Percentiles rank a stretch among this genome's conserved stretches.
These are phyloP conservation scores for Trichonephila inaurata DNA, from an alignment of 1,140 invertebrate genomes.

Conservation along the genomic window DNA sequence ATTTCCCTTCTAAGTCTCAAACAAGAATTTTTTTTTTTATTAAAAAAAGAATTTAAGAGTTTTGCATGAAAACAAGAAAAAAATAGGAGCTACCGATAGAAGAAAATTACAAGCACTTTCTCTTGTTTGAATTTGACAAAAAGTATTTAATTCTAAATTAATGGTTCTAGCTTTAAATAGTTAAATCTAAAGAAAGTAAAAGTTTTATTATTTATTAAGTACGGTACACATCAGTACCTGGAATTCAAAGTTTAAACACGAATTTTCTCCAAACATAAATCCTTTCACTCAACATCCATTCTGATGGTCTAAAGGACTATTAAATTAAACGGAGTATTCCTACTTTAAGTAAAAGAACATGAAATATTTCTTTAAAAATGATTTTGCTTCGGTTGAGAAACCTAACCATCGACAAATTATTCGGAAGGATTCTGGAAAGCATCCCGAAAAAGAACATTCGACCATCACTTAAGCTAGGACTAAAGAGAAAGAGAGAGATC, in stretches of 20 bases:
- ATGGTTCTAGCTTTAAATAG: too few species aligned
- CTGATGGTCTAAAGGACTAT: not conserved
- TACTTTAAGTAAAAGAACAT: not conserved
- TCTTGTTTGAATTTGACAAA: too few species aligned
- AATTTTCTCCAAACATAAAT: not conserved
- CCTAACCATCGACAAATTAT: not conserved
- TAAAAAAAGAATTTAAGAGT: too few species aligned
- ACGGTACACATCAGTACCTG: too few species aligned
- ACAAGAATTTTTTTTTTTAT: too few species aligned
- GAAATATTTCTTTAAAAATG: not conserved
- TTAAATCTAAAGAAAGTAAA: too few species aligned
- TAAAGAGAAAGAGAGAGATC: not conserved
- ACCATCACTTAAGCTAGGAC: not conserved
- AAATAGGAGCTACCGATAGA: too few species aligned
- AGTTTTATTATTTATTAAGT: too few species aligned
- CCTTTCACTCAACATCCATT: not conserved
- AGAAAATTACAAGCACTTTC: too few species aligned
- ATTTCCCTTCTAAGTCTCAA: too few species aligned
- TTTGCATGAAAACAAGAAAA: too few species aligned
- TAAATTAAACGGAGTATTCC: not conserved
- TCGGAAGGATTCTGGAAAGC: not conserved
- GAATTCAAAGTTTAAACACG: not conserved
- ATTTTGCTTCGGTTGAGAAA: not conserved
- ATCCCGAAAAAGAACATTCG: not conserved
- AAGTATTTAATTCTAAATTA: too few species aligned